phyloP scores from a whole-genome alignment of 2,113 vertebrate species.

The Pituophis catenifer region DNA sequence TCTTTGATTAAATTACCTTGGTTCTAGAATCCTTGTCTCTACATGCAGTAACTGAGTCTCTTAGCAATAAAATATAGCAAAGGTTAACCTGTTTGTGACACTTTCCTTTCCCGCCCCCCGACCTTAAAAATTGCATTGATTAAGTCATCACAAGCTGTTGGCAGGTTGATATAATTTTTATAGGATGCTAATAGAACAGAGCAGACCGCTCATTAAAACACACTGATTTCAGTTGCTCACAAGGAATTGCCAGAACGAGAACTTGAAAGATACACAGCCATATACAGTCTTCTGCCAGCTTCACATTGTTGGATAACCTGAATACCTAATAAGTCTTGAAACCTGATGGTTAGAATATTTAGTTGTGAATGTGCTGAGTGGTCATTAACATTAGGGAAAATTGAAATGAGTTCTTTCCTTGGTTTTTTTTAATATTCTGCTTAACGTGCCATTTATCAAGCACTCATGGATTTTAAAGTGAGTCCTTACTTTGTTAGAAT shows the following conservation, averaged over 20 bases:
- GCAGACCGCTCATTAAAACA: constrained; percentile 38
- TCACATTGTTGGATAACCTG: constrained; percentile 1
- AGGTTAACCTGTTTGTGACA: constrained; percentile 39
- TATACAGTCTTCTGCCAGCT: constrained; percentile 33
- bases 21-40: constrained; percentile 39
- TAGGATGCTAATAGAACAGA: constrained; percentile 16
- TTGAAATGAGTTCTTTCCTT: constrained; percentile 2
- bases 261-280: constrained; percentile 32
- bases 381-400: constrained; percentile 13
- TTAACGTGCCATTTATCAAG: not conserved
- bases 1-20: constrained; percentile 5
- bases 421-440: not conserved
- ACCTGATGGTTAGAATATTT: constrained; percentile 43
- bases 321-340: constrained; percentile 29
- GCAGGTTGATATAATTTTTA: constrained; percentile 41
- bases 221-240: constrained; percentile 54
- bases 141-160: constrained; percentile 15
- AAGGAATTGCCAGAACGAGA: constrained; percentile 51
- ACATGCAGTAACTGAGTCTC: constrained; percentile 17
- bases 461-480: not conserved
- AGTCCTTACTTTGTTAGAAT: not conserved
- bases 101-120: constrained; percentile 25
- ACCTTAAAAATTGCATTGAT: constrained; percentile 32
- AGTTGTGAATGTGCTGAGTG: constrained; percentile 40
- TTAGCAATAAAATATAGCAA: constrained; percentile 25